These are phyloP conservation scores for Willisornis vidua DNA, from an alignment of 2,113 vertebrate species.

Conservation along the genomic window DNA sequence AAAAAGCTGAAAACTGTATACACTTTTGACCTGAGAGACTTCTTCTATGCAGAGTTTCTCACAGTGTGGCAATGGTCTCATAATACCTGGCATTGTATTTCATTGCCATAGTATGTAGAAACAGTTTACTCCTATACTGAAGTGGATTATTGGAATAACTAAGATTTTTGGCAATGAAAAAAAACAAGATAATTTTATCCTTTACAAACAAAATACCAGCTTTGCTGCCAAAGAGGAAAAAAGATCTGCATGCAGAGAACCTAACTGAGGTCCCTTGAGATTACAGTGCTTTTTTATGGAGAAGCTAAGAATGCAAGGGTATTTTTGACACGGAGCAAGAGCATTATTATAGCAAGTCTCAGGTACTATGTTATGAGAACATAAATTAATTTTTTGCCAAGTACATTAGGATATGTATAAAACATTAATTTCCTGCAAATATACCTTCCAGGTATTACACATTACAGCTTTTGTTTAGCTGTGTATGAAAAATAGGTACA, in stretches of 20 bases:
- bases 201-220: not conserved
- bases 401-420: not conserved
- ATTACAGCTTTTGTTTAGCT: not conserved
- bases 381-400: not conserved
- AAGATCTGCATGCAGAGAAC: not conserved
- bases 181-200: not conserved
- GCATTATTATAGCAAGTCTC: not conserved
- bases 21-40: not conserved
- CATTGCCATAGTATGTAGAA: not conserved
- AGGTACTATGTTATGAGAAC: not conserved
- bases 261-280: not conserved
- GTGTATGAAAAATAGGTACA: not conserved
- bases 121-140: not conserved
- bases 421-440: not conserved
- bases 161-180: not conserved
- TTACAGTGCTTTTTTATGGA: not conserved
- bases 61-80: not conserved
- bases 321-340: not conserved
- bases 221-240: not conserved
- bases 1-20: not conserved
- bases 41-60: not conserved
- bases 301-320: not conserved
- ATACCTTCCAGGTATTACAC: not conserved
- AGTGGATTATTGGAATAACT: slow-evolving; percentile 38
- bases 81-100: not conserved